Conservation (phyloP, 2,888 invertebrate species). For the Smittia aterrima region DNA sequence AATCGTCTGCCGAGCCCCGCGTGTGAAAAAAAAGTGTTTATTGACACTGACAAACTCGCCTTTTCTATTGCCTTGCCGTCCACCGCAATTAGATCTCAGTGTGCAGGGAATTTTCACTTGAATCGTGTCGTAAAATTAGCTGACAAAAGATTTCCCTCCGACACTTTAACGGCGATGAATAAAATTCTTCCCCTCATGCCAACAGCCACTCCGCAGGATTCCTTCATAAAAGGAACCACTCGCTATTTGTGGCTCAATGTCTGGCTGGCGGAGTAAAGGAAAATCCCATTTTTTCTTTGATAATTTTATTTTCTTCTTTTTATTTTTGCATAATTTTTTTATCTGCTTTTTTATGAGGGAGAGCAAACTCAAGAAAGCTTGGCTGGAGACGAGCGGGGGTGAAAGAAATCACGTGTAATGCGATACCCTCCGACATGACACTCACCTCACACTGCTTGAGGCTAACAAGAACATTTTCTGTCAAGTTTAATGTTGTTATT, state of each 20-base stretch:
- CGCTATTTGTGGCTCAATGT: background rate
- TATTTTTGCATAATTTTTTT: conserved; percentile 24
- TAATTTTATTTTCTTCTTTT: conserved; percentile 20
- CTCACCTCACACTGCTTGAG: background rate
- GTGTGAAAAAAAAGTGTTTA: background rate
- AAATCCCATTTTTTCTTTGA: conserved; percentile 21
- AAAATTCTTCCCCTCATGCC: background rate
- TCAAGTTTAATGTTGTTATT: conserved; percentile 19
- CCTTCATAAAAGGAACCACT: background rate
- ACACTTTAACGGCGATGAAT: background rate
- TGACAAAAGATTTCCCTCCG: background rate
- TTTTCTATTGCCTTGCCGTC: no score
- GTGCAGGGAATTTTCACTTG: background rate
- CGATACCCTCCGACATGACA: conserved; percentile 19
- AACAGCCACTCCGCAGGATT: background rate
- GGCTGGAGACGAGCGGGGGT: background rate
- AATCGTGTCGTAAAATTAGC: background rate
- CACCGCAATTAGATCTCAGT: background rate
- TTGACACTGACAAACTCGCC: no score
- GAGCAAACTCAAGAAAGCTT: no score
- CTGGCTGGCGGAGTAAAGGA: conserved; percentile 16
- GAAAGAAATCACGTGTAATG: conserved; percentile 20
- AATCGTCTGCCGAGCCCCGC: background rate
- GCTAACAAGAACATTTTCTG: conserved; percentile 23
- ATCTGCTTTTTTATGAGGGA: conserved; percentile 14